Conservation (phyloP, 2,113 vertebrate genomes). For the Sylvicapra grimmia region DNA sequence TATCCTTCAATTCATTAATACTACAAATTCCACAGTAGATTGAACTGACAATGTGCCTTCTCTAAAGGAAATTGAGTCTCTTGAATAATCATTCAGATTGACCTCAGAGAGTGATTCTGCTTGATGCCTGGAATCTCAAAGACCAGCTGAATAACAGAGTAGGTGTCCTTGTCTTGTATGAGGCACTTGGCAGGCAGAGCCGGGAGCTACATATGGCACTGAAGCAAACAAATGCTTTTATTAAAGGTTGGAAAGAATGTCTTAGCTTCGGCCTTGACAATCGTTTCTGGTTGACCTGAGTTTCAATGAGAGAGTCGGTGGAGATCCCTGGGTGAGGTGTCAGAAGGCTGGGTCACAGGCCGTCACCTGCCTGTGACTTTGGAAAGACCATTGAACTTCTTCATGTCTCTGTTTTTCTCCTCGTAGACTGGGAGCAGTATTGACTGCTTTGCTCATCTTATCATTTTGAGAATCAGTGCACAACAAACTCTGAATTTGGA, state of each 20-base stretch:
- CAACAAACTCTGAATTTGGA: background rate
- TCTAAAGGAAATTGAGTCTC: slow-evolving; percentile 75
- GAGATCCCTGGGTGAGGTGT: background rate
- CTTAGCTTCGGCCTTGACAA: background rate
- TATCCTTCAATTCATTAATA: slow-evolving; percentile 83
- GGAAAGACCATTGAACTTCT: background rate
- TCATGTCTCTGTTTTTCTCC: background rate
- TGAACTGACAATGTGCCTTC: slow-evolving; percentile 77
- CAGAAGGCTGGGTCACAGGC: background rate
- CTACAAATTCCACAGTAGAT: slow-evolving; percentile 78
- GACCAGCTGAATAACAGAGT: slow-evolving; percentile 53
- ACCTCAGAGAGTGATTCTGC: slow-evolving; percentile 77
- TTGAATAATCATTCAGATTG: slow-evolving; percentile 76
- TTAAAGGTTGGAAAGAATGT: background rate
- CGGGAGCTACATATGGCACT: background rate
- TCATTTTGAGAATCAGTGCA: background rate
- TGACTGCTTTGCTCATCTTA: background rate
- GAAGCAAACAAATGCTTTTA: slow-evolving; percentile 34
- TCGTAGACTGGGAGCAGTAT: background rate
- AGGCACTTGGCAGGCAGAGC: background rate
- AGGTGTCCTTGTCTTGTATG: slow-evolving; percentile 52
- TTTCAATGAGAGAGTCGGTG: background rate
- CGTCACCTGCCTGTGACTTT: background rate
- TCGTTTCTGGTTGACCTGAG: rapidly evolving
- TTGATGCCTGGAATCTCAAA: slow-evolving; percentile 73